Base-by-base conservation (phyloP, 2,113 vertebrate species). In the Diadophis punctatus region DNA sequence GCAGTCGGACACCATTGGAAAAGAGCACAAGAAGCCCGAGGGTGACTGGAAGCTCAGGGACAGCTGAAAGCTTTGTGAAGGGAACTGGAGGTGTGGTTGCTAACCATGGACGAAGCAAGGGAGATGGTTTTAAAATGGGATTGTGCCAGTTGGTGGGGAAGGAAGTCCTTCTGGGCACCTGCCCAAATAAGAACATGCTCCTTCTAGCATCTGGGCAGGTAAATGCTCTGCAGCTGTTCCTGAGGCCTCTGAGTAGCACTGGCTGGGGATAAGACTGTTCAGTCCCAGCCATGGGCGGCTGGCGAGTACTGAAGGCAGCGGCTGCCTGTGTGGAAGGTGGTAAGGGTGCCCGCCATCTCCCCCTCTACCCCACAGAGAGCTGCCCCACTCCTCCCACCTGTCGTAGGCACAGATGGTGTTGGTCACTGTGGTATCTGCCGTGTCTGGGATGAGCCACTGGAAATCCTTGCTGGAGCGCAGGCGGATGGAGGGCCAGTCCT, bases 361-460 rank as follows among this genome's bases (percentile, higher is more conserved):
- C 14, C 1, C 18, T 51, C 25, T 18, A 6, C 84, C 22, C 86
- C 49, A 51, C 25, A 4, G 23, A 86, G 25, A 18, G 27, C 22
- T 11, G 11, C 34, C 8, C 8, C 5, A 0, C 12, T 3, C 22
- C 46, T 7, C 94, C 96, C 18, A 98, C 98, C 98, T 98, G 97
- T 99, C 99, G 0, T 99, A 99, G 86, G 99, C 98, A 0, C 99
- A 99, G 95, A 96, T 48, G 0, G 98, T 98, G 90, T 92, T 93
- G 1, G 98, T 95, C 88, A 98, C 98, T 0, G 99, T 99, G 89
- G 98, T 99, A 97, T 99, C 99, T 0, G 96, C 94, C 0, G 93
- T 92, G 11, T 99, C 94, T 0, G 96, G 93, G 93, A 99, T 98
- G 94, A 99, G 97, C 99, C 99, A 99, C 88, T 97, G 97, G 97